Evolutionary conservation across 2,113 vertebrate genomes (phyloP).

Genomic region (Origma solitaria): DNA sequence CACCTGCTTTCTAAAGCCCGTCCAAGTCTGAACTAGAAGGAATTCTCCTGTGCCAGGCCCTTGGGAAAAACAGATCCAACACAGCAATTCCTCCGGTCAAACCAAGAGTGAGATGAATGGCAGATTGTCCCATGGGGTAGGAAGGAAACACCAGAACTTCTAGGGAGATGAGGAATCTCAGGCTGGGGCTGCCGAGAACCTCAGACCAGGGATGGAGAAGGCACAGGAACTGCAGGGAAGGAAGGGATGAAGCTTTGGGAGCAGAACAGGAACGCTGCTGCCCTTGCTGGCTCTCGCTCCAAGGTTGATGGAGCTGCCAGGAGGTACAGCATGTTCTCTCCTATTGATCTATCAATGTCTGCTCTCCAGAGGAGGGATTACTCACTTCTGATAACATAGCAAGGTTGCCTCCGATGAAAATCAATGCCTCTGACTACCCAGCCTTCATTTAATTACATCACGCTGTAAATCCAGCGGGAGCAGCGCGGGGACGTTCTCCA

Average conservation of each 20-base stretch:
- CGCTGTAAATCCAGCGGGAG: not conserved
- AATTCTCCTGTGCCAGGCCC: not conserved
- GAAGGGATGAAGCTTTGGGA: not conserved
- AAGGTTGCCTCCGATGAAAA: slow-evolving; percentile 67
- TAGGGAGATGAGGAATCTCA: not conserved
- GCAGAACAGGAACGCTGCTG: not conserved
- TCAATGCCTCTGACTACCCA: slow-evolving; percentile 48
- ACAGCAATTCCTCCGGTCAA: not conserved
- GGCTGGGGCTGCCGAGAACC: not conserved
- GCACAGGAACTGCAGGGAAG: not conserved
- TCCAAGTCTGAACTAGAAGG: not conserved
- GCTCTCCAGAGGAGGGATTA: slow-evolving; percentile 60
- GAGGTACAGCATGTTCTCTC: slow-evolving; percentile 52
- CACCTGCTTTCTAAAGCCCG: not conserved
- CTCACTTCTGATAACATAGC: slow-evolving; percentile 66
- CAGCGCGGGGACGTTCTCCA: not conserved
- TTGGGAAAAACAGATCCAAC: not conserved
- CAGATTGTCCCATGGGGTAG: not conserved
- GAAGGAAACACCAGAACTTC: not conserved
- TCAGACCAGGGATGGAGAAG: not conserved
- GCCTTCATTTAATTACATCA: slow-evolving; percentile 56
- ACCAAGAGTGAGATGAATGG: not conserved
- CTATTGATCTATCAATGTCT: slow-evolving; percentile 68
- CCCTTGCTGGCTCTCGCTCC: slow-evolving; percentile 17
- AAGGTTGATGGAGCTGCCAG: slow-evolving; percentile 63